Evolutionary conservation across 2,797 vertebrate species (phyloP), one percentile per base, ranked within the genome.

Genomic region (Adelosebastes latens): DNA sequence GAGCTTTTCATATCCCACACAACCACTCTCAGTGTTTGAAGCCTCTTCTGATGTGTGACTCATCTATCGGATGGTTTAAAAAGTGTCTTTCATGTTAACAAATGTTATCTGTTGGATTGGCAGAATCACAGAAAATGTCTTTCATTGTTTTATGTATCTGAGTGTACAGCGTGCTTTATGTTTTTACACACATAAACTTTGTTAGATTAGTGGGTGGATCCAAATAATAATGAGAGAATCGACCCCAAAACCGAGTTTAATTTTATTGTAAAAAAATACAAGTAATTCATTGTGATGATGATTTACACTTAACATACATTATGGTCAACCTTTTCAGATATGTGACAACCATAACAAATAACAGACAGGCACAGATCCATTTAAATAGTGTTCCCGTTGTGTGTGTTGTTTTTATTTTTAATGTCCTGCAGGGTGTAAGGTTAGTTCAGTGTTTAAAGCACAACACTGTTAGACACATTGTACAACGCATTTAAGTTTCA

Each of bases 31-130:
- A 68, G 49, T 4, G 6, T 72, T 72, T 55, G 64, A 84, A 82
- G 77, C 81, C 82, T 59, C 79, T 83, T 85, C 67, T 78, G 77
- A 75, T 56, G 25, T 6, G 0, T 92, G 89, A 93, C 68, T 92
- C 89, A 90, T 55, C 75, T 71, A 2, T 8, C 71, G 46, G 63
- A 74, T 36, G 61, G 31, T 84, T 71, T 42, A 20, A 72, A 42
- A 80, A 59, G 29, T 20, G 13, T 58, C 49, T 84, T 39, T 46
- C 46, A 78, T 68, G 36, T 79, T 60, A 52, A 55, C 22, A 58
- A 64, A 46, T 39, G 42, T 59, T 55, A 66, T 24, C 25, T 20
- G 22, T 73, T 53, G 62, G 71, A 53, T 10, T 55, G 22, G 13
- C 31, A 52, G 66, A 6, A 34, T 36, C 53, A 49, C 72, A 29